Base-by-base conservation (phyloP, 2,113 vertebrate species). In the Pristiophorus japonicus region DNA sequence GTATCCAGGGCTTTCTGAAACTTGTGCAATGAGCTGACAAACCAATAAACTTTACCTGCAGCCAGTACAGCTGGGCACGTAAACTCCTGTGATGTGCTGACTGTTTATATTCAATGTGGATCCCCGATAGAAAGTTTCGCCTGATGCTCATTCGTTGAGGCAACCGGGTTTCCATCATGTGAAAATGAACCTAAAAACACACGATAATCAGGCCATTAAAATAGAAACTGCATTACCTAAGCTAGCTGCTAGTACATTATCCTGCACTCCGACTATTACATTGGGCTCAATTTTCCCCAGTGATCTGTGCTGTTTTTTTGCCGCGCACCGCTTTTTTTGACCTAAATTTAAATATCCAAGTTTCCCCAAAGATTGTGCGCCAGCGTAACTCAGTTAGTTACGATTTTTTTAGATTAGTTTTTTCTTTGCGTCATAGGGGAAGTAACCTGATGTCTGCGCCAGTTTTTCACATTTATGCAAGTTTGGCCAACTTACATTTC, bases 51-150 rank as follows among this genome's bases (percentile, higher is more conserved):
- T 0, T 95, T 97, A 99, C 99, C 98, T 99, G 99, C 51, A 99
- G 97, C 99, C 99, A 99, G 96, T 98, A 98, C 51, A 99, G 94
- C 66, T 98, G 98, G 5, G 99, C 99, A 88, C 99, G 97, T 96
- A 99, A 96, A 96, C 99, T 98, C 95, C 98, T 98, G 81, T 99
- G 99, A 96, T 99, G 99, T 96, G 96, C 97, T 0, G 99, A 99
- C 96, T 99, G 98, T 51, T 99, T 99, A 96, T 99, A 98, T 96
- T 99, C 99, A 96, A 99, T 96, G 42, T 98, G 97, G 96, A 99
- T 99, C 95, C 98, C 99, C 7, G 99, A 98, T 95, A 99, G 97
- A 96, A 99, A 99, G 97, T 98, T 99, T 92, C 99, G 98, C 84
- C 98, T 98, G 95, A 99, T 98, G 3, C 18, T 96, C 96, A 98